Percentiles rank a stretch among this genome's conserved stretches.
These are phyloP conservation scores for Anguilla pacifica DNA, from an alignment of 2,797 vertebrate genomes.

Conservation along the genomic window DNA sequence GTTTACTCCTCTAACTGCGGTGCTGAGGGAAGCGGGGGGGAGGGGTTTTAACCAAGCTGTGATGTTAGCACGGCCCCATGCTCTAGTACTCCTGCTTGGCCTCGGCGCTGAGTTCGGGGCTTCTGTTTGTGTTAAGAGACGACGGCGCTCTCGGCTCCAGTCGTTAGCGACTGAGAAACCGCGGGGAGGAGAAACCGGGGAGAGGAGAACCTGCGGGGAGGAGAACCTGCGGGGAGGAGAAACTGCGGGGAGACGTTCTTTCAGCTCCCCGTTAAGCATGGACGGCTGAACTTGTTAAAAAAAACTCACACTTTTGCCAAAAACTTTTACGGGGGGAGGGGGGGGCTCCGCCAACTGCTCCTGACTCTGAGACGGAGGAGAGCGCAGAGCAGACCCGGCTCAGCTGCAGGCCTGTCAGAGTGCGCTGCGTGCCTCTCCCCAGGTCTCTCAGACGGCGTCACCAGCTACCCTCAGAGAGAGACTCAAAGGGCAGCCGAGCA, in stretches of 20 bases:
- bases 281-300: neutral
- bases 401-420: neutral
- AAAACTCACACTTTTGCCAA: neutral
- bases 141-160: conserved; percentile 20
- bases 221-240: neutral
- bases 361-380: neutral
- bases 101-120: conserved; percentile 12
- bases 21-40: conserved; percentile 31
- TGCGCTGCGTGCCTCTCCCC: neutral
- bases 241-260: neutral
- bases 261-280: neutral
- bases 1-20: conserved; percentile 52
- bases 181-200: neutral
- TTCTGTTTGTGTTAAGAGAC: conserved; percentile 16
- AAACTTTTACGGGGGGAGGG: neutral
- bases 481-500: neutral
- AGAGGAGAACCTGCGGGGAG: no score
- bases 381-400: neutral
- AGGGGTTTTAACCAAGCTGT: neutral
- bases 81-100: conserved; percentile 33
- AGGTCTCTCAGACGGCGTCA: neutral
- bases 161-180: neutral
- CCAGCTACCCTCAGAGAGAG: neutral
- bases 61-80: conserved; percentile 38
- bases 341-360: neutral